A percentile compares a stretch with the other conserved stretches of the same genome.
Conservation (phyloP, 2,888 invertebrate genomes). For the Byasa hedistus region DNA sequence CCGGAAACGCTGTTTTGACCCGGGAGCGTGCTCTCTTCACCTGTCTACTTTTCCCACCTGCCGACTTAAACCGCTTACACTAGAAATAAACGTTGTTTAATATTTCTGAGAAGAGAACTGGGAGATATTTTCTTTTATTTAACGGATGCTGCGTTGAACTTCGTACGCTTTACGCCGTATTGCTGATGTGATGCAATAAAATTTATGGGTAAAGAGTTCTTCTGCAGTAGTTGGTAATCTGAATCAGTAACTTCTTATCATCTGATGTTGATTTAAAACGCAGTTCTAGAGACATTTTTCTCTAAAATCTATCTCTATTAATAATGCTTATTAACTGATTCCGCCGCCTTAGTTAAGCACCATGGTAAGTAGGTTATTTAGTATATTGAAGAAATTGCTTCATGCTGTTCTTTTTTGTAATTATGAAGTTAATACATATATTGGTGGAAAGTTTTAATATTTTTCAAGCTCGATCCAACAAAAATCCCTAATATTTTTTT, state of each 20-base stretch:
- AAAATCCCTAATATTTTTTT: too few relatives aligned
- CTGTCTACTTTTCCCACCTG: slow-evolving; percentile 44
- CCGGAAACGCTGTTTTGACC: slow-evolving; percentile 23
- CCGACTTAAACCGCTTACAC: slow-evolving; percentile 42
- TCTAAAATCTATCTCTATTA: too few relatives aligned
- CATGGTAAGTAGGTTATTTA: too few relatives aligned
- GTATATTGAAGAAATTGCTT: too few relatives aligned
- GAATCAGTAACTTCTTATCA: background rate
- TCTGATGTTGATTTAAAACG: background rate
- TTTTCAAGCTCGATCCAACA: too few relatives aligned
- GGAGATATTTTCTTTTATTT: slow-evolving; percentile 53
- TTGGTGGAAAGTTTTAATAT: too few relatives aligned
- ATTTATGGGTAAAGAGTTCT: background rate
- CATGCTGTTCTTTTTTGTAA: too few relatives aligned
- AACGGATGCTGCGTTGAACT: slow-evolving; percentile 43
- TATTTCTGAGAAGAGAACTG: slow-evolving; percentile 42
- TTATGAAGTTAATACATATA: too few relatives aligned
- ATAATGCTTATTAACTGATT: too few relatives aligned
- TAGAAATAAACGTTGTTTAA: slow-evolving; percentile 55
- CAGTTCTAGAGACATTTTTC: too few relatives aligned
- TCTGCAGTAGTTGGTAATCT: background rate
- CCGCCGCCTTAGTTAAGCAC: too few relatives aligned
- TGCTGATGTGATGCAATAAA: slow-evolving; percentile 49
- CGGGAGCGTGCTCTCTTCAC: slow-evolving; percentile 46
- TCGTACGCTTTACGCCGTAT: slow-evolving; percentile 48